phyloP scores from a whole-genome alignment of 2,888 invertebrate genomes.

The Idaea aversata region DNA sequence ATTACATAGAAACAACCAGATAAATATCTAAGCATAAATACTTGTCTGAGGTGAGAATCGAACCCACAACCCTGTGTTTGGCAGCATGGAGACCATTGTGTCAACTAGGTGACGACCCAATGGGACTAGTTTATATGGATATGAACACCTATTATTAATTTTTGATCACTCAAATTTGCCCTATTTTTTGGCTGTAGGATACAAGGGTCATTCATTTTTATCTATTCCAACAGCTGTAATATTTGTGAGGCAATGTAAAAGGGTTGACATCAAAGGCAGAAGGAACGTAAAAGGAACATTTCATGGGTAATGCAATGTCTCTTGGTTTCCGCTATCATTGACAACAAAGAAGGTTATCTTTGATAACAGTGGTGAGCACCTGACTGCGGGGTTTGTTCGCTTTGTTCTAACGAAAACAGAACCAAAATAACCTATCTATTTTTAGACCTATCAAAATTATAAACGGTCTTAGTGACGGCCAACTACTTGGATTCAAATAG shows the following conservation, averaged over 20 bases:
- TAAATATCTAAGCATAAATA: too few species aligned
- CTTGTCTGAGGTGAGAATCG: too few species aligned
- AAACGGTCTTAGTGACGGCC: too few species aligned
- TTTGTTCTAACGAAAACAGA: constrained; percentile 6
- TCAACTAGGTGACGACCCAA: too few species aligned
- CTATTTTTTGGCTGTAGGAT: background rate
- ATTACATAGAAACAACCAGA: too few species aligned
- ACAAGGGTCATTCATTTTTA: background rate
- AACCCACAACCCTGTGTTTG: too few species aligned
- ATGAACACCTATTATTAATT: too few species aligned
- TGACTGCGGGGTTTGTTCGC: background rate
- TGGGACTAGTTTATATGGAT: too few species aligned
- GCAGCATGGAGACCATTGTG: too few species aligned
- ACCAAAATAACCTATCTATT: background rate
- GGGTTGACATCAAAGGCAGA: background rate
- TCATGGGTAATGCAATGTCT: background rate
- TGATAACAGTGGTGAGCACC: background rate
- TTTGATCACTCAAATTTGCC: too few species aligned
- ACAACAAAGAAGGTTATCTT: background rate
- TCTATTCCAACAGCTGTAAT: background rate
- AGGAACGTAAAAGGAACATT: background rate
- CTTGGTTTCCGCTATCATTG: background rate
- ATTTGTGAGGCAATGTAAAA: background rate
- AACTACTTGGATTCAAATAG: too few species aligned
- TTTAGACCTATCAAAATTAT: too few species aligned